Evolutionary conservation across 1,140 invertebrate genomes (phyloP).

Genomic region (Geopemphigus sp.): DNA sequence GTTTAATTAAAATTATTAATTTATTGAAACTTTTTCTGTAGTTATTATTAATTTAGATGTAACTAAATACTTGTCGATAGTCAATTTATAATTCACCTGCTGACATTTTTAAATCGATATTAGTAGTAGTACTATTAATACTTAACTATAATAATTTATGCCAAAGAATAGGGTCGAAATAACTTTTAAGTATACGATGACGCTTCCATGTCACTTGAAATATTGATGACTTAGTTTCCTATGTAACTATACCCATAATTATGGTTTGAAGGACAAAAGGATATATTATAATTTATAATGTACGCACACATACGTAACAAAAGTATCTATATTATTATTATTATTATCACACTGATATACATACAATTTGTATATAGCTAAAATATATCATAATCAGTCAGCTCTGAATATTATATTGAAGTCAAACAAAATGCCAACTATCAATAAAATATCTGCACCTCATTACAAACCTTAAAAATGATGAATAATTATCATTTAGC

Average conservation of each 20-base stretch:
- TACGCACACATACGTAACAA: neutral
- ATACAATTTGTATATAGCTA: too few relatives aligned
- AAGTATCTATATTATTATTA: neutral
- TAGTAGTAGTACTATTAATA: constrained; percentile 17
- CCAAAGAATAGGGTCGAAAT: constrained; percentile 26
- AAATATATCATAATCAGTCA: neutral
- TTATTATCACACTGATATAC: neutral
- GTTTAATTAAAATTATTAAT: too few relatives aligned
- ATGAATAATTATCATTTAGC: neutral
- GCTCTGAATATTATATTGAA: neutral
- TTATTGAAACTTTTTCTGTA: neutral
- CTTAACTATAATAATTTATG: constrained; percentile 32
- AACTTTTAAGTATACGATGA: neutral
- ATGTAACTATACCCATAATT: constrained; percentile 14
- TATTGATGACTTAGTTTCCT: constrained; percentile 34
- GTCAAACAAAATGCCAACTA: neutral
- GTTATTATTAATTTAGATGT: constrained; percentile 17
- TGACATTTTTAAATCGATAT: constrained; percentile 34
- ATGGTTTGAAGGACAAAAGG: constrained; percentile 32
- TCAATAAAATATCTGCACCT: neutral
- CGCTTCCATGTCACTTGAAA: neutral
- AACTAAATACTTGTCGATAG: constrained; percentile 12
- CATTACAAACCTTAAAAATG: neutral
- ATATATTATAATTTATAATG: constrained; percentile 31
- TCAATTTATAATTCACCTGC: constrained; percentile 30